These are phyloP conservation scores for Ptilorrhoa leucosticta DNA, from an alignment of 2,113 vertebrate genomes.

Conservation along the genomic window DNA sequence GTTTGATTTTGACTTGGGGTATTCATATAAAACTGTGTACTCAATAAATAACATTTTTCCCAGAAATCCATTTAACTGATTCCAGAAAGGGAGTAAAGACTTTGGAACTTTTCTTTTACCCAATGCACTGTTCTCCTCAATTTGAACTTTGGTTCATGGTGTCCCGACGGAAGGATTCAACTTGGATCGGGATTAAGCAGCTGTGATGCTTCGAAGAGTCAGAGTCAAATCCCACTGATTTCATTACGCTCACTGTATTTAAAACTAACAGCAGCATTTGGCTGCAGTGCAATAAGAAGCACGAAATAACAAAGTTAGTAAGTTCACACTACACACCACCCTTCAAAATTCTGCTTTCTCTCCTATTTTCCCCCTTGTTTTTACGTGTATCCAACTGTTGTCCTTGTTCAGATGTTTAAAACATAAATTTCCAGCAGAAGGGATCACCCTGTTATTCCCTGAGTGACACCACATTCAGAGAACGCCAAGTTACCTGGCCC, in stretches of 20 bases:
- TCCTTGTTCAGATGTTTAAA: background rate
- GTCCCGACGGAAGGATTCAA: background rate
- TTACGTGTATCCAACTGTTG: fast-evolving
- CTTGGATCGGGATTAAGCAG: background rate
- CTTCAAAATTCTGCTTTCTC: background rate
- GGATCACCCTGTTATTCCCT: background rate
- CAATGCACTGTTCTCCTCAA: background rate
- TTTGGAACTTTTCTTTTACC: background rate
- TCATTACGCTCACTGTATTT: fast-evolving
- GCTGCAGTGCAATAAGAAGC: background rate
- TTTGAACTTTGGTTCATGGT: background rate
- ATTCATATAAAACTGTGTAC: background rate
- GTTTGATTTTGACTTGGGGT: background rate
- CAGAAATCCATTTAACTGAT: background rate
- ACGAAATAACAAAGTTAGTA: background rate
- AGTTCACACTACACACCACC: background rate
- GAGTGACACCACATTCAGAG: background rate
- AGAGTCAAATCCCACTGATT: background rate
- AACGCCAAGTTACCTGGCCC: background rate
- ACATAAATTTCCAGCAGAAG: background rate
- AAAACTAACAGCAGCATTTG: background rate
- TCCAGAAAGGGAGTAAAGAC: background rate
- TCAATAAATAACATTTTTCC: background rate
- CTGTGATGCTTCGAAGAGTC: background rate
- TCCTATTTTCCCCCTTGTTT: fast-evolving